Evolutionary conservation across 2,797 vertebrate genomes (phyloP).

Genomic region (Columba guinea): DNA sequence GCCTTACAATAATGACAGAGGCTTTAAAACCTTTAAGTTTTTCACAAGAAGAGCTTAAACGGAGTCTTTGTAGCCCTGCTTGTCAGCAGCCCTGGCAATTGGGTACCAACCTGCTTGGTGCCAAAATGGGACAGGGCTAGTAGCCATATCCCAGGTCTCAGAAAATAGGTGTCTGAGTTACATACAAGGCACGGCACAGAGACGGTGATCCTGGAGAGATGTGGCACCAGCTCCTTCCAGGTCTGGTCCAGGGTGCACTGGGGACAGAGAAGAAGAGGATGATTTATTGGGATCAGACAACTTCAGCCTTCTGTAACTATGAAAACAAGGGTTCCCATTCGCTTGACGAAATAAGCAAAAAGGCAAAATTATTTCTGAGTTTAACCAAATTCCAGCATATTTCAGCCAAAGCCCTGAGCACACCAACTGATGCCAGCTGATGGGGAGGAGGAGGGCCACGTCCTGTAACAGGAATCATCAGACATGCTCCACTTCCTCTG

Average conservation of each 20-base stretch:
- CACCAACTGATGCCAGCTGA: conserved; percentile 12
- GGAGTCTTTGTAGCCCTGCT: neutral
- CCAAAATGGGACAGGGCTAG: neutral
- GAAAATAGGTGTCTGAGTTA: neutral
- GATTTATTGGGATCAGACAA: neutral
- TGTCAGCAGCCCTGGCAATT: neutral
- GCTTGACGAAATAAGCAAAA: neutral
- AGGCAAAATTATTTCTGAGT: neutral
- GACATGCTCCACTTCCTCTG: conserved; percentile 69
- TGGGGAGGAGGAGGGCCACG: conserved; percentile 14
- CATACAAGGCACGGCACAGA: rapidly evolving
- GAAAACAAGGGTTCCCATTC: neutral
- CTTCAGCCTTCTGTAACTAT: neutral
- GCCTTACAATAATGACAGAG: neutral
- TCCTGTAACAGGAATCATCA: conserved; percentile 66
- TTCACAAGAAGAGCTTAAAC: neutral
- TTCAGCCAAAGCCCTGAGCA: conserved; percentile 33
- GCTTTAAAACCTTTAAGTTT: neutral
- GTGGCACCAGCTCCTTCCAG: neutral
- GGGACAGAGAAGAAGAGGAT: neutral
- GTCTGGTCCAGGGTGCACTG: neutral
- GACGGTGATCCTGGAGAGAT: neutral
- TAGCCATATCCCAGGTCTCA: neutral
- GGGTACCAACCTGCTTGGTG: neutral
- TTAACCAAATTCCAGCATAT: neutral